Conservation (phyloP, 2,888 invertebrate species). For the Zygaena filipendulae region DNA sequence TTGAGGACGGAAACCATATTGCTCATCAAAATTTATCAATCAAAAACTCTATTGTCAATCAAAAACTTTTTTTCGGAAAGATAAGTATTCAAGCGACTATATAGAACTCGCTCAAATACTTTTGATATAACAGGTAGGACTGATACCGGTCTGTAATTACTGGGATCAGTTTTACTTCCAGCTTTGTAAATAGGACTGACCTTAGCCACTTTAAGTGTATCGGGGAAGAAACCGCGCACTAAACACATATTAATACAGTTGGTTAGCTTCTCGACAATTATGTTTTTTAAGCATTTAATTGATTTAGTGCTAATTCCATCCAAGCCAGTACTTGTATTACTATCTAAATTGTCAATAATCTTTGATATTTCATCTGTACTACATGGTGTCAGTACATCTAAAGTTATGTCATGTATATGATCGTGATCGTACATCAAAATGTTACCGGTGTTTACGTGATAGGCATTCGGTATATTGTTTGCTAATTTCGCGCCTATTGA, state of each 20-base stretch:
- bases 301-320: constrained; percentile 12
- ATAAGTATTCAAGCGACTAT: constrained; percentile 2
- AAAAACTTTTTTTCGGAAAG: too few species aligned
- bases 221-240: constrained; percentile 7
- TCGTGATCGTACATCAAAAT: background rate
- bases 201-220: constrained; percentile 10
- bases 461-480: constrained; percentile 1
- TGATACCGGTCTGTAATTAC: constrained; percentile 16
- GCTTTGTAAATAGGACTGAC: constrained; percentile 16
- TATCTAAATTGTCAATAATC: constrained; percentile 10
- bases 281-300: constrained; percentile 9
- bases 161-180: constrained; percentile 13
- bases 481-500: constrained; percentile 4
- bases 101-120: constrained; percentile 6
- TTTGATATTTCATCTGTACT: constrained; percentile 5
- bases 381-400: constrained; percentile 3
- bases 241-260: constrained; percentile 6
- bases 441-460: background rate
- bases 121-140: constrained; percentile 8
- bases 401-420: background rate
- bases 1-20: too few species aligned
- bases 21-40: too few species aligned
- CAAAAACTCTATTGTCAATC: background rate
- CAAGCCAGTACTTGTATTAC: constrained; percentile 9
- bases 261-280: constrained; percentile 4